Base-by-base conservation (phyloP, 64 coral and sea anemone species). In the Anthopleura sola region DNA sequence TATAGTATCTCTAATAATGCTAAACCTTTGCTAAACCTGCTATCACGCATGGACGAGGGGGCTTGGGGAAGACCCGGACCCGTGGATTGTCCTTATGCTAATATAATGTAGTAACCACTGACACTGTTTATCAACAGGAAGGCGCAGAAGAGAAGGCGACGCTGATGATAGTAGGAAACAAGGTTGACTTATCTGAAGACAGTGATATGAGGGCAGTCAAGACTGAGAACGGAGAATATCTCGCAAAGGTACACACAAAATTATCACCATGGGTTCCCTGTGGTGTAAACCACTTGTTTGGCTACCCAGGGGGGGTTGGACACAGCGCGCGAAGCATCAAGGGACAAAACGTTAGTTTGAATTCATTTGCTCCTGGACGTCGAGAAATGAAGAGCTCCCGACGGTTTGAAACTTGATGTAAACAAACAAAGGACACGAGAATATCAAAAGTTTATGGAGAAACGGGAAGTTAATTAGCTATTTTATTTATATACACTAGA, bases 151-250 rank as follows among this genome's bases (percentile, higher is more conserved):
- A 91, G 0, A 81, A 83, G 18, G 90, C 87, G 46, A 81, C 93
- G 5, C 76, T 94, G 9, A 99, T 99, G 97, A 84, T 99, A 19
- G 53, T 99, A 69, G 92, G 97, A 19, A 99, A 94, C 87, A 99
- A 99, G 90, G 85, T 84, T 36, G 97, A 99, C 60, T 83, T 99
- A 3, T 54, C 81, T 21, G 97, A 99, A 53, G 87, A 92, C 12
- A 78, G 90, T 5, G 47, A 74, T 28, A 85, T 76, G 0, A 88
- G 97, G 75, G 92, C 86, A 21, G 97, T 99, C 3, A 58, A 86
- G 74, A 94, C 53, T 47, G 51, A 88, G n/a, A 68, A 99, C 46
- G 97, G 64, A 32, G 91, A 94, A 60, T 89, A 86, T 55, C 53
- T 99, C 68, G 97, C 97, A 1, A 86, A 99, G 55, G 86, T 24